These are phyloP conservation scores for Eupithecia vulgata DNA, from an alignment of 2,888 invertebrate species.

Conservation along the genomic window DNA sequence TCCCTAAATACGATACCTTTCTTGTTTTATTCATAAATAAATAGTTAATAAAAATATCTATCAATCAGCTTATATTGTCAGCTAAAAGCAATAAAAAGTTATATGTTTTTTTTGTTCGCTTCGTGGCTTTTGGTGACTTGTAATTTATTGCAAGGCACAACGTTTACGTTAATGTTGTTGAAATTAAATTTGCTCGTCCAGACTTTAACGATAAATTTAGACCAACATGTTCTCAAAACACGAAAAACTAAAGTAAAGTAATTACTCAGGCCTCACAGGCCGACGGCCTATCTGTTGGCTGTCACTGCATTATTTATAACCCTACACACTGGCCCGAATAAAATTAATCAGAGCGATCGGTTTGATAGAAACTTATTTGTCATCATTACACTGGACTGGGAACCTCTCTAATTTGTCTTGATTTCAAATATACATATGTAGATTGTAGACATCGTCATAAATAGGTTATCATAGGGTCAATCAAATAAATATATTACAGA, in stretches of 20 bases:
- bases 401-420: background rate
- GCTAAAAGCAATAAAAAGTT: too few relatives aligned
- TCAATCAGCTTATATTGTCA: too few relatives aligned
- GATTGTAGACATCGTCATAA: too few relatives aligned
- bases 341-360: slow-evolving; percentile 37
- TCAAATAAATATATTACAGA: too few relatives aligned
- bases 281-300: slow-evolving; percentile 6
- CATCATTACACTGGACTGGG: slow-evolving; percentile 14
- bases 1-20: too few relatives aligned
- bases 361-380: slow-evolving; percentile 27
- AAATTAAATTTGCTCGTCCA: background rate
- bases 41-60: too few relatives aligned
- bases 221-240: background rate
- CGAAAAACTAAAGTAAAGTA: slow-evolving; percentile 1
- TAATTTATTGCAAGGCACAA: too few relatives aligned
- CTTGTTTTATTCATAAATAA: too few relatives aligned
- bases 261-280: background rate
- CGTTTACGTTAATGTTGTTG: background rate
- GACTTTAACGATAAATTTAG: background rate
- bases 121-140: background rate
- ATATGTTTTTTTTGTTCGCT: too few relatives aligned
- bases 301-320: slow-evolving; percentile 18
- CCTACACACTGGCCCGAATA: slow-evolving; percentile 18
- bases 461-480: too few relatives aligned
- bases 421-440: background rate